Conservation (phyloP, 2,888 invertebrate genomes). For the Acleris holmiana region DNA sequence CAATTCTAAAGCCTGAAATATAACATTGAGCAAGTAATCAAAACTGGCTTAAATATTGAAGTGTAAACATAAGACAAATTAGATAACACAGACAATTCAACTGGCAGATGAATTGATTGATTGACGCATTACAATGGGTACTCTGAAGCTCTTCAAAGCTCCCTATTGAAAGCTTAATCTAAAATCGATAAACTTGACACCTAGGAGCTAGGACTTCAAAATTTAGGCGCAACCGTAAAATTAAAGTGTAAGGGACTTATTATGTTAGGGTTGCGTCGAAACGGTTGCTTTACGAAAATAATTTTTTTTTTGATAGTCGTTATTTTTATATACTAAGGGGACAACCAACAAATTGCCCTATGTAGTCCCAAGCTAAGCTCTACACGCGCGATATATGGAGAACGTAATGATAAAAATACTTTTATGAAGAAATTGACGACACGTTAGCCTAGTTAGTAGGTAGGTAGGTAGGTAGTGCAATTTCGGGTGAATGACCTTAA, state of each 20-base stretch:
- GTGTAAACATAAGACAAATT: constrained; percentile 33
- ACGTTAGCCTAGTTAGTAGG: too few species aligned
- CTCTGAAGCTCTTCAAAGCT: constrained; percentile 27
- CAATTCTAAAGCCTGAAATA: too few species aligned
- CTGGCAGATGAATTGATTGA: constrained; percentile 36
- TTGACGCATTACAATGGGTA: constrained; percentile 39
- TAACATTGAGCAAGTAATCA: neutral
- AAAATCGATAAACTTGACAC: constrained; percentile 43
- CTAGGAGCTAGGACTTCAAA: constrained; percentile 29
- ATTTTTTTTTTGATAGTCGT: neutral
- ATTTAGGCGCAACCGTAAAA: constrained; percentile 11
- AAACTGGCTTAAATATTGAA: constrained; percentile 13
- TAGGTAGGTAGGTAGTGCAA: too few species aligned
- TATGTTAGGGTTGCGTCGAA: constrained; percentile 6
- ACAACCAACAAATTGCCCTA: too few species aligned
- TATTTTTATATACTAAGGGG: too few species aligned
- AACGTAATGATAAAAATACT: too few species aligned
- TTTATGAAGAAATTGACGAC: too few species aligned
- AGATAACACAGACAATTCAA: constrained; percentile 33
- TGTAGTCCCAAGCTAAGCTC: too few species aligned
- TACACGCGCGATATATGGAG: too few species aligned
- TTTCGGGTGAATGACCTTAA: too few species aligned
- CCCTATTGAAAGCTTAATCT: constrained; percentile 42
- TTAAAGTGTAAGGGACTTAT: constrained; percentile 10
- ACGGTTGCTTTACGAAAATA: neutral